Percentiles rank a stretch among this genome's conserved stretches.
Evolutionary conservation across 2,113 vertebrate genomes (phyloP).

Genomic region (Apus apus): DNA sequence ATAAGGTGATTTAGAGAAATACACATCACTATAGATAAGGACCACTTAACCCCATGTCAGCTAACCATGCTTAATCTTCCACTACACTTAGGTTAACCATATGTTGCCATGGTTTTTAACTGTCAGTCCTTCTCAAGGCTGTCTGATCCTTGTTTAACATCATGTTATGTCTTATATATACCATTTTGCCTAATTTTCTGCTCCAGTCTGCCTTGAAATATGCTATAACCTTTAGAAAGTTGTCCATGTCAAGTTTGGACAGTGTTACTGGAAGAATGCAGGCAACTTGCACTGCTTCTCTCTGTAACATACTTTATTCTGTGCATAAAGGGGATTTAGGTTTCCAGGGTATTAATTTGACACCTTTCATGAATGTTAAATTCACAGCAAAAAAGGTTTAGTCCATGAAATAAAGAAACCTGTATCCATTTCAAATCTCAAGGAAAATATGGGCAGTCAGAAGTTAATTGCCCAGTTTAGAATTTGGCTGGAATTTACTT

Average conservation of each 20-base stretch:
- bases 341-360: not conserved
- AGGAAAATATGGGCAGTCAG: not conserved
- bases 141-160: not conserved
- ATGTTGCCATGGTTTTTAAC: not conserved
- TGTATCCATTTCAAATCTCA: not conserved
- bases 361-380: not conserved
- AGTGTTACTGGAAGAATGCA: not conserved
- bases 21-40: not conserved
- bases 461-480: not conserved
- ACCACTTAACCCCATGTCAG: not conserved
- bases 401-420: not conserved
- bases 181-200: not conserved
- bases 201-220: not conserved
- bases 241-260: not conserved
- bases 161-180: not conserved
- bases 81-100: not conserved
- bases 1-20: not conserved
- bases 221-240: not conserved
- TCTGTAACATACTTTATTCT: not conserved
- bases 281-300: not conserved
- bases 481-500: not conserved
- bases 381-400: not conserved
- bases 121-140: not conserved
- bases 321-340: not conserved
- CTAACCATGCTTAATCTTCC: not conserved